Evolutionary conservation across 2,797 vertebrate genomes (phyloP), one percentile per base, ranked within the genome.

Genomic region (Amazona finschi): DNA sequence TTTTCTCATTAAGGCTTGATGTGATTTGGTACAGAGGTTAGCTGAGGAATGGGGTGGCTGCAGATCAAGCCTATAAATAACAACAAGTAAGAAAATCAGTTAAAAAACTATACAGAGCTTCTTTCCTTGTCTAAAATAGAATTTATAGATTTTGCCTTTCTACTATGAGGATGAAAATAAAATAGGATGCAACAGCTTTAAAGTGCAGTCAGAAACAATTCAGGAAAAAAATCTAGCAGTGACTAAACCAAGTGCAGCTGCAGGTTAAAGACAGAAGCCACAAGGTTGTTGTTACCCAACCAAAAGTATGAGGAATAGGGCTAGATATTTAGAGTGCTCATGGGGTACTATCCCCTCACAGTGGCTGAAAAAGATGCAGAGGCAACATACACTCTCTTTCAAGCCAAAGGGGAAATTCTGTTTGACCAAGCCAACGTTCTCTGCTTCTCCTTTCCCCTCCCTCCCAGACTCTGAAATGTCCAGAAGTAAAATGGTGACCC

Each of bases 21-120:
- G 90, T 92, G 84, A 72, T 96, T 97, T 95, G 38, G n/a, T 95
- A 84, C 66, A 81, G 73, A 90, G 80, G 67, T 91, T 60, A 94
- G 18, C 55, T 81, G 61, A 93, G 73, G 66, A 81, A 85, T 11
- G 8, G 21, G 64, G 84, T 67, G 60, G 82, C 72, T 94, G 86
- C 89, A 98, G 94, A 88, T 96, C 91, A 96, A 82, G 90, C 82
- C 64, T 95, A 81, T 94, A 95, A 97, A 97, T 95, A 97, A 89
- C 49, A 64, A 78, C 31, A 87, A 96, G 36, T 19, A 73, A 70
- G 58, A 90, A 84, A 91, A 90, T 9, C 4, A 39, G 15, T 41
- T 78, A 65, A 38, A 88, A 85, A 82, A 53, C 53, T 85, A 46
- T 67, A 91, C 44, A 71, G 73, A 71, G 62, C 6, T 39, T 73